phyloP scores from a whole-genome alignment of 2,113 vertebrate species.

The Pseudorasbora parva region DNA sequence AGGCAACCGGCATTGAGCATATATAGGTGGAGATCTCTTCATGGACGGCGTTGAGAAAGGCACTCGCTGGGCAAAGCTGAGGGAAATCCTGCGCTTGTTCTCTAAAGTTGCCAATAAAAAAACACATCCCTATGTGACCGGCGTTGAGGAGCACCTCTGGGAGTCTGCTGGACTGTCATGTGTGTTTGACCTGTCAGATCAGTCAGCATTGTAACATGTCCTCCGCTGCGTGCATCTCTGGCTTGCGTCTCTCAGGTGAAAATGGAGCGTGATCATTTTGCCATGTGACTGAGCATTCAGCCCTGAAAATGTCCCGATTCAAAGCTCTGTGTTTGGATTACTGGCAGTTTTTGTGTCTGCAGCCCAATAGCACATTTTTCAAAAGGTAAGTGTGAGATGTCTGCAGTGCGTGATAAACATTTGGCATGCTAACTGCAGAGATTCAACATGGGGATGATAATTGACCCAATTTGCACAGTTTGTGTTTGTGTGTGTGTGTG shows the following conservation, averaged over 20 bases:
- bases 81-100: conserved; percentile 18
- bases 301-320: conserved; percentile 87
- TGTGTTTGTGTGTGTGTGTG: too few relatives aligned
- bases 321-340: conserved; percentile 98
- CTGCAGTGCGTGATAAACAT: background rate
- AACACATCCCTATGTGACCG: background rate
- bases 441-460: background rate
- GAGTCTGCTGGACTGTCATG: background rate
- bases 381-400: conserved; percentile 84
- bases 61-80: conserved; percentile 24
- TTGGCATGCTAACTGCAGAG: background rate
- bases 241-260: background rate
- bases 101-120: too few relatives aligned
- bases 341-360: conserved; percentile 95
- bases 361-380: conserved; percentile 90
- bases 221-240: background rate
- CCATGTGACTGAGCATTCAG: background rate
- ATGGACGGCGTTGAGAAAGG: conserved; percentile 67
- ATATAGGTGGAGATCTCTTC: conserved; percentile 67
- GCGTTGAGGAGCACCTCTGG: background rate
- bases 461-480: background rate
- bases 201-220: background rate
- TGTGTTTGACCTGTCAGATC: background rate
- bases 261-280: background rate
- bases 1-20: conserved; percentile 73